Conservation (phyloP, 2,888 invertebrate species). For the Cyclophora punctaria region DNA sequence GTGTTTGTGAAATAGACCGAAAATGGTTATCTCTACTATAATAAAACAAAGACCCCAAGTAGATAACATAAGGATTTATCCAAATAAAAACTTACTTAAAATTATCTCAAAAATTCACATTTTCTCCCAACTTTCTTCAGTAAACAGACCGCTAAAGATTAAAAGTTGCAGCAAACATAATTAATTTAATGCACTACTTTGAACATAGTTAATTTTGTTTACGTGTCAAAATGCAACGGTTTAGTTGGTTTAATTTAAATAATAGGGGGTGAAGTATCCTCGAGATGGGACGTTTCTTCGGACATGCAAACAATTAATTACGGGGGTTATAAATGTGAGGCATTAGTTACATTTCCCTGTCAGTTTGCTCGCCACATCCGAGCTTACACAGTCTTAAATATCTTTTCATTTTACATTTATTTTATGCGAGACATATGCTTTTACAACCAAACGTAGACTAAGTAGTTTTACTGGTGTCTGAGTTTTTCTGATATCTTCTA, state of each 20-base stretch:
- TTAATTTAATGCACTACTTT: too few relatives aligned
- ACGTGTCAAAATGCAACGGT: conserved; percentile 18
- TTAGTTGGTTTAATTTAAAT: conserved; percentile 51
- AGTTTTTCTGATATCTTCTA: too few relatives aligned
- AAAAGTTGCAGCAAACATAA: too few relatives aligned
- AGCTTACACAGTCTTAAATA: conserved; percentile 17
- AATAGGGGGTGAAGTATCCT: conserved; percentile 45
- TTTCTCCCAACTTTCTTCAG: background rate
- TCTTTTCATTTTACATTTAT: background rate
- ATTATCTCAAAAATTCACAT: background rate
- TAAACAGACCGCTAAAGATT: too few relatives aligned
- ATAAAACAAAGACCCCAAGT: too few relatives aligned
- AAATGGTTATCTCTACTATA: too few relatives aligned
- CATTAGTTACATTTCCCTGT: conserved; percentile 70
- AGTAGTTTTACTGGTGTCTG: too few relatives aligned
- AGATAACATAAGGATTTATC: too few relatives aligned
- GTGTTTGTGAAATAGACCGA: too few relatives aligned
- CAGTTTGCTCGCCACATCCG: conserved; percentile 27
- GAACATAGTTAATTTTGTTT: conserved; percentile 13
- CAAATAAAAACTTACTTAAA: too few relatives aligned
- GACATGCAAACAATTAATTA: conserved; percentile 76
- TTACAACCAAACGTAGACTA: too few relatives aligned
- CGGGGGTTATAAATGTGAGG: conserved; percentile 67
- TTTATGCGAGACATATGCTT: too few relatives aligned
- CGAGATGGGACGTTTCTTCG: conserved; percentile 61